Base-by-base conservation (phyloP, 2,888 invertebrate species). In the Horisme vitalbata region DNA sequence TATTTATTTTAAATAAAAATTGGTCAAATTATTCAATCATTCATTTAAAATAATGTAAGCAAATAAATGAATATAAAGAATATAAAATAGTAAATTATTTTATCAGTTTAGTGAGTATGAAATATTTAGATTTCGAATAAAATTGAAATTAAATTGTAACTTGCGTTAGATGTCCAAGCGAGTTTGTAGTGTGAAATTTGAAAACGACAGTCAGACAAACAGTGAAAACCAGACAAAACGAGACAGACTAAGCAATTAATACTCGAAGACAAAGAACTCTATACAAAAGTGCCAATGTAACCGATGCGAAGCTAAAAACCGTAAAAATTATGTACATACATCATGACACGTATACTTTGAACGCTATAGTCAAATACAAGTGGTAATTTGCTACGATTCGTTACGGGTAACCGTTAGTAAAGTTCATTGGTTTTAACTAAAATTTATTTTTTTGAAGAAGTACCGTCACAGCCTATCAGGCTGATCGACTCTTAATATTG, bases 281-380 rank as follows among this genome's bases (percentile, higher is more conserved):
- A 2, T 18, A 52, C 43, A 45, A 41, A 54, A 53, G 35, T 46
- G 49, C 49, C 37, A 52, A 66, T 64, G 56, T 68, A 57, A 72
- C 54, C 55, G 62, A 73, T 71, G 64, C 45, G 39, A 50, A 38
- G 45, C 59, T 64, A 73, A 73, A 51, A 66, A 44, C 62, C 80
- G 74, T 79, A 67, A 74, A 83, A 83, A 65, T 64, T 79, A 83
- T 82, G 83, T 68, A 63, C 78, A 79, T 79, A 73, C 41, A 55
- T 63, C 63, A 64, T 58, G 37, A 44, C 27, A 48, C 45, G 60
- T 48, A 60, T 61, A 64, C 52, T 57, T 65, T 52, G 62, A 67
- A 54, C 55, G 59, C 38, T 51, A 67, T 74, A 73, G 73, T 68
- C 70, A 78, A 68, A 71, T 66, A 81, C 76, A 83, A 81, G 65